These are phyloP conservation scores for Hemiscyllium ocellatum DNA, from an alignment of 2,113 vertebrate genomes.

Conservation along the genomic window DNA sequence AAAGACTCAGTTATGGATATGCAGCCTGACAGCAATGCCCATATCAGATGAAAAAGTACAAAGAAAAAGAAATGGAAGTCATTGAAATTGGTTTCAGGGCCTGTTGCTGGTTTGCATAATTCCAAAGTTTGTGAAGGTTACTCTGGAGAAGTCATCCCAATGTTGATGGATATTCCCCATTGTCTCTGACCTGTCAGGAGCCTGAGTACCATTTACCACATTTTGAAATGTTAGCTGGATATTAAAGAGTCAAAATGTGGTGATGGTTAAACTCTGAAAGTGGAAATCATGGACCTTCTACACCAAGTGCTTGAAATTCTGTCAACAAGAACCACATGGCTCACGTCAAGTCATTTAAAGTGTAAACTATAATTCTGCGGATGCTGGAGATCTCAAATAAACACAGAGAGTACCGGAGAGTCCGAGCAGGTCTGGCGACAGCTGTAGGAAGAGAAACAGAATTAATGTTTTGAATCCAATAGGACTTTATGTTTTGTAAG, in stretches of 20 bases:
- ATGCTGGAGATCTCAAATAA: not conserved
- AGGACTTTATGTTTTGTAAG: not conserved
- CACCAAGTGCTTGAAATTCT: not conserved
- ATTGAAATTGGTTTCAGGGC: not conserved
- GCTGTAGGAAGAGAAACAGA: not conserved
- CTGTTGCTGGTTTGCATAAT: not conserved
- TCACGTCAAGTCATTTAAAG: not conserved
- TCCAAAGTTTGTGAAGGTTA: not conserved
- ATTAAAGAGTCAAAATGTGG: not conserved
- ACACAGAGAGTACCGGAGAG: not conserved
- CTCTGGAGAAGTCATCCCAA: not conserved
- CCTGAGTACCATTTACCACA: not conserved
- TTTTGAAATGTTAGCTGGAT: not conserved
- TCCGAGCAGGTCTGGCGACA: not conserved
- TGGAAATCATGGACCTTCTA: not conserved
- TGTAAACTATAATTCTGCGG: not conserved
- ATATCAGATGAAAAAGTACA: too few species aligned
- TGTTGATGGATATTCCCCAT: not conserved
- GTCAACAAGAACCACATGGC: not conserved
- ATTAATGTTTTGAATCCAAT: not conserved
- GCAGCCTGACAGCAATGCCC: too few species aligned
- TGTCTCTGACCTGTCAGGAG: not conserved
- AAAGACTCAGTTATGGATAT: too few species aligned
- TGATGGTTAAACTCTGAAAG: not conserved
- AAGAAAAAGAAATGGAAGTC: not conserved